Percentiles rank a stretch among this genome's conserved stretches.
phyloP scores from a whole-genome alignment of 2,888 invertebrate genomes.

The Beris morrisii region DNA sequence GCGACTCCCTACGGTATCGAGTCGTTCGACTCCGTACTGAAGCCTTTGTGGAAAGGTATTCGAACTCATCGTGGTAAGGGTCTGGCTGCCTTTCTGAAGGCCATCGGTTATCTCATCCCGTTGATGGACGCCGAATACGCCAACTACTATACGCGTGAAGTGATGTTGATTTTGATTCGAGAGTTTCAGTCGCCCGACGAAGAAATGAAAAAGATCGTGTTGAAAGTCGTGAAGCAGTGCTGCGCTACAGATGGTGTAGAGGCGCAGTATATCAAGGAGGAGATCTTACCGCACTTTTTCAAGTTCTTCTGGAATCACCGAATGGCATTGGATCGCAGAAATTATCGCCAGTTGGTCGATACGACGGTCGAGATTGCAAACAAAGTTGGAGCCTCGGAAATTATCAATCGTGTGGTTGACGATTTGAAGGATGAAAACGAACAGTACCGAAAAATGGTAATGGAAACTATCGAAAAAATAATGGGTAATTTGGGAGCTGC shows the following conservation, averaged over 20 bases:
- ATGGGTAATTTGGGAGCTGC: conserved; percentile 97
- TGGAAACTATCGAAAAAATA: conserved; percentile 99
- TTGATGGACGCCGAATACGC: conserved; percentile 99
- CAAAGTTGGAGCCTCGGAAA: conserved; percentile 99
- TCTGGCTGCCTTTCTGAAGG: conserved; percentile 98
- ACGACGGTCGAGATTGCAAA: conserved; percentile 99
- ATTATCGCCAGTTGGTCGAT: conserved; percentile 97
- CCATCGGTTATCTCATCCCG: conserved; percentile 98
- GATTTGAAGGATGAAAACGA: conserved; percentile 99
- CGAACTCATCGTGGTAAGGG: conserved; percentile 89
- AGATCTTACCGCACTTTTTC: conserved; percentile 97
- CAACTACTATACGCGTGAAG: conserved; percentile 99
- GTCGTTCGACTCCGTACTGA: conserved; percentile 98
- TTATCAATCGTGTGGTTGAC: conserved; percentile 97
- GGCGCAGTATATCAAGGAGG: conserved; percentile 98
- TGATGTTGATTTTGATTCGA: conserved; percentile 86
- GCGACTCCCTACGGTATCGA: conserved; percentile 99
- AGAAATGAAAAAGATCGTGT: conserved; percentile 99
- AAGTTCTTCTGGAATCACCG: conserved; percentile 99
- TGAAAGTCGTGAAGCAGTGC: conserved; percentile 99
- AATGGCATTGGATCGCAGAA: conserved; percentile 97
- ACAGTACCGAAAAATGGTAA: conserved; percentile 99
- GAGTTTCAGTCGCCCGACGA: conserved; percentile 99
- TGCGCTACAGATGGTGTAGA: conserved; percentile 99
- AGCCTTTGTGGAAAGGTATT: conserved; percentile 99